phyloP scores from a whole-genome alignment of 1,140 invertebrate species.

The Drosophila repleta region DNA sequence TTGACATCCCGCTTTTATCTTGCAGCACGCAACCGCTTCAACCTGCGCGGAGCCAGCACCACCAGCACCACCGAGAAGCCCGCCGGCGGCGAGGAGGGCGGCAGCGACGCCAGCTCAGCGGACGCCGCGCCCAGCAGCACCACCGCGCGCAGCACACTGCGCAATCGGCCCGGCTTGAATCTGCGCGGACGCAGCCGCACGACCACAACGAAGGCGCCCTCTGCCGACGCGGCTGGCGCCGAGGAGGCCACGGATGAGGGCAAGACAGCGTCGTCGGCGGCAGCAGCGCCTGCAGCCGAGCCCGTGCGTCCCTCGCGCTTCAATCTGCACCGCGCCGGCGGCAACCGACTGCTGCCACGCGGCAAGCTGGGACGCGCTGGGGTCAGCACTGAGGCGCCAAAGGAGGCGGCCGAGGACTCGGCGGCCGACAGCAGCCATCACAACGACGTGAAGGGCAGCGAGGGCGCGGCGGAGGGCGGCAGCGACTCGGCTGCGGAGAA shows the following conservation, averaged over 20 bases:
- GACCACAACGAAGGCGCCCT: slow-evolving; percentile 84
- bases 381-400: slow-evolving; percentile 76
- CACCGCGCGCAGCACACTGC: slow-evolving; percentile 76
- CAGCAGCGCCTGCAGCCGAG: slow-evolving; percentile 49
- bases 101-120: slow-evolving; percentile 52
- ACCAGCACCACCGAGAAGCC: slow-evolving; percentile 69
- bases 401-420: slow-evolving; percentile 77
- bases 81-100: slow-evolving; percentile 56
- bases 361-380: slow-evolving; percentile 65
- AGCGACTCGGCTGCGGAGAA: slow-evolving; percentile 53
- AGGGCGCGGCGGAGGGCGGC: slow-evolving; percentile 25
- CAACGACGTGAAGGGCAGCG: slow-evolving; percentile 69
- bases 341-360: slow-evolving; percentile 69
- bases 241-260: slow-evolving; percentile 80
- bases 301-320: slow-evolving; percentile 72
- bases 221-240: slow-evolving; percentile 82
- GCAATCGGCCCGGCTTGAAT: slow-evolving; percentile 86
- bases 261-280: slow-evolving; percentile 84
- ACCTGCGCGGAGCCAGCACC: slow-evolving; percentile 69
- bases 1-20: neutral
- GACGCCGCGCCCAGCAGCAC: slow-evolving; percentile 83
- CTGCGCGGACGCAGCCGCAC: slow-evolving; percentile 85
- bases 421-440: slow-evolving; percentile 72
- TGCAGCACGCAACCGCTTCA: slow-evolving; percentile 81
- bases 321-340: slow-evolving; percentile 70